These are phyloP conservation scores for Micromys minutus DNA, from an alignment of 2,113 vertebrate genomes.

Conservation along the genomic window DNA sequence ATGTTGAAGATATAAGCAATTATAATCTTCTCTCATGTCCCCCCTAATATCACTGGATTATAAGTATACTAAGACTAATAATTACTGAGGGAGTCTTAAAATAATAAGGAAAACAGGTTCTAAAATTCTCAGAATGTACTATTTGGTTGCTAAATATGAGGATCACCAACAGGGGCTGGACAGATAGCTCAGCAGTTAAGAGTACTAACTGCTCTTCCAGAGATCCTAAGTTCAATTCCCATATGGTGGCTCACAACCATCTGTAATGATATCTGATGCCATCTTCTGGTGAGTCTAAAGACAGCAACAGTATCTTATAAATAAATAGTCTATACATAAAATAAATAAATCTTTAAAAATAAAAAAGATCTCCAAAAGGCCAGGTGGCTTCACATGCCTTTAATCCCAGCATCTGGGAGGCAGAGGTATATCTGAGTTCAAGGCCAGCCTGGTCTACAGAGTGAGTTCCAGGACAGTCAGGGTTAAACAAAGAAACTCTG, in stretches of 20 bases:
- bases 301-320: too few species aligned
- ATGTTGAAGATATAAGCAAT: conserved; percentile 2
- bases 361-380: too few species aligned
- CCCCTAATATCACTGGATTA: background rate
- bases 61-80: background rate
- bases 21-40: background rate
- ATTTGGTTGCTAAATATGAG: conserved; percentile 1
- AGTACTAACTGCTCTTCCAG: too few species aligned
- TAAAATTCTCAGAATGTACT: conserved; percentile 32
- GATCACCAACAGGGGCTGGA: background rate
- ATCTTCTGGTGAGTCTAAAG: too few species aligned
- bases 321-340: too few species aligned
- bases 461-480: background rate
- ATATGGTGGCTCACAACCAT: too few species aligned
- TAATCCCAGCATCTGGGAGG: background rate
- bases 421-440: background rate
- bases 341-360: too few species aligned
- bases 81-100: background rate
- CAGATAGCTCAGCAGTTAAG: too few species aligned
- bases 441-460: background rate
- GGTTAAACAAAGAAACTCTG: background rate
- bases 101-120: background rate
- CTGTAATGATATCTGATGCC: too few species aligned
- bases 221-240: too few species aligned
- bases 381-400: background rate